phyloP scores from a whole-genome alignment of 2,797 vertebrate species.

The Rhincodon typus region DNA sequence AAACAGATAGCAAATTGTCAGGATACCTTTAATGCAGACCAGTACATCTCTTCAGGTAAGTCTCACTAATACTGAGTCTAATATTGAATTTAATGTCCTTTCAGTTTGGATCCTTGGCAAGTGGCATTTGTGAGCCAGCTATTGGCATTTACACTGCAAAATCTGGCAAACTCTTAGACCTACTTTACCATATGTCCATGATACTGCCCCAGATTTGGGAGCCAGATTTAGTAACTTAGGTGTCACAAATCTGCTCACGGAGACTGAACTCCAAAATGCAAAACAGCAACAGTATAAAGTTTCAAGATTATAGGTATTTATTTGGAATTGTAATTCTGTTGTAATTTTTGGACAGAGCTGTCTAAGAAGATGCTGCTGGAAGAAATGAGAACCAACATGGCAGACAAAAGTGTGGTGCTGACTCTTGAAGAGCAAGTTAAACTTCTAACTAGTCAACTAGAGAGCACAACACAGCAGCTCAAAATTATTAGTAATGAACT shows the following conservation, averaged over 20 bases:
- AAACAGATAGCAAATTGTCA: background rate
- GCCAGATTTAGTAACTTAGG: background rate
- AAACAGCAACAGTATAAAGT: background rate
- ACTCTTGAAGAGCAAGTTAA: conserved; percentile 61
- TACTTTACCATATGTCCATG: background rate
- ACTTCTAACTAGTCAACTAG: conserved; percentile 49
- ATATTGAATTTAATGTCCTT: background rate
- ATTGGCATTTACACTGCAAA: background rate
- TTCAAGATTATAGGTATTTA: background rate
- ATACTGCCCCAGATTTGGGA: background rate
- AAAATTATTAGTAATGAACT: conserved; percentile 55
- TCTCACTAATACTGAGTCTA: background rate
- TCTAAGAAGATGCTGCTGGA: conserved; percentile 54
- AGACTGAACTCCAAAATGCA: background rate
- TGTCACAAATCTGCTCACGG: background rate
- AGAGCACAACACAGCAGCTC: conserved; percentile 54
- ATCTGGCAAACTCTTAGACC: background rate
- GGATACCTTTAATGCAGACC: background rate
- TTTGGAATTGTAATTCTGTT: background rate
- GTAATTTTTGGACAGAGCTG: conserved; percentile 51
- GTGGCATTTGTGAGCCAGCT: background rate
- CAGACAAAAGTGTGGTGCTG: conserved; percentile 47
- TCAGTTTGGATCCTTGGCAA: background rate
- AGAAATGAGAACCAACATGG: conserved; percentile 50
- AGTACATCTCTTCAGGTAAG: background rate